Evolutionary conservation across 2,797 vertebrate genomes (phyloP).

Genomic region (Pipistrellus pygmaeus): DNA sequence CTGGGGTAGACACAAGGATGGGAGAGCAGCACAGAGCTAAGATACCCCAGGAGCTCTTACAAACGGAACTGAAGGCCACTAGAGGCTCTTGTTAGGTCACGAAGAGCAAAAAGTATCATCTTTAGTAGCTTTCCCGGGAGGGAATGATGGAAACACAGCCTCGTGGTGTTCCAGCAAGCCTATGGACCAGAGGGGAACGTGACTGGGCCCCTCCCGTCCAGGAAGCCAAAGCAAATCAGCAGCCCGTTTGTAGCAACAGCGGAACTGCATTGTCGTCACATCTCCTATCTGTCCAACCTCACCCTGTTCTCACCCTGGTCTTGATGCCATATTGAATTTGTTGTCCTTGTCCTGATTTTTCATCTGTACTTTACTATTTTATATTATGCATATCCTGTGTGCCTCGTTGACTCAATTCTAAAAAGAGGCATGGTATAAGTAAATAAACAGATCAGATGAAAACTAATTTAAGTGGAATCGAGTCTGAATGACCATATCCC

Average conservation of each 20-base stretch:
- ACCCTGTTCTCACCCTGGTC: neutral
- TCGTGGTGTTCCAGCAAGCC: neutral
- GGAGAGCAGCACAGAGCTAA: neutral
- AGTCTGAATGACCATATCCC: neutral
- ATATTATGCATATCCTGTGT: neutral
- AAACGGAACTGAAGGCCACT: neutral
- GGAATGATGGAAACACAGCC: accelerated
- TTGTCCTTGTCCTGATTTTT: neutral
- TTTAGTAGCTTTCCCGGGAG: neutral
- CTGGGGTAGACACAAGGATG: neutral
- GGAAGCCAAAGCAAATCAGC: neutral
- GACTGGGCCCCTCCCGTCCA: neutral
- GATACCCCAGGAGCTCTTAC: neutral
- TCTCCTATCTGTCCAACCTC: neutral
- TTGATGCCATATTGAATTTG: neutral
- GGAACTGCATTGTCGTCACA: neutral
- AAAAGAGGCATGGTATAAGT: neutral
- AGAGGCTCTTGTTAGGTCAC: neutral
- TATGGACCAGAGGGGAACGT: neutral
- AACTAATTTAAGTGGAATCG: neutral
- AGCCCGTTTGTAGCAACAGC: neutral
- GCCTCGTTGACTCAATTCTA: neutral
- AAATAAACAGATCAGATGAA: neutral
- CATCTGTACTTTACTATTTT: neutral
- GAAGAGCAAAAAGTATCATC: neutral